Conservation (phyloP, 1,140 invertebrate genomes). For the Neotoxoptera formosana region DNA sequence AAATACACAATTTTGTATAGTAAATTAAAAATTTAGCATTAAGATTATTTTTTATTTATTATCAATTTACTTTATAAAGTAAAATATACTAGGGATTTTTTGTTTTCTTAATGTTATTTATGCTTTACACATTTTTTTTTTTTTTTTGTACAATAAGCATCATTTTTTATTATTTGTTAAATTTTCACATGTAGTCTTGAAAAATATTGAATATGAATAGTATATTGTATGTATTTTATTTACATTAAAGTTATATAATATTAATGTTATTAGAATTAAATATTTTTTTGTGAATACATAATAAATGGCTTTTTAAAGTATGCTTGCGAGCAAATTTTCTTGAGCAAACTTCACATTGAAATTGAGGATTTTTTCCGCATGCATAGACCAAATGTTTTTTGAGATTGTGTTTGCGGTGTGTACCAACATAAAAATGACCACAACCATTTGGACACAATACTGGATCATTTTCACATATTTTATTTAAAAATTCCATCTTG, state of each 20-base stretch:
- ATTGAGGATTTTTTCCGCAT: slow-evolving; percentile 69
- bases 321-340: slow-evolving; percentile 16
- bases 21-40: not conserved
- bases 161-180: too few relatives aligned
- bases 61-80: not conserved
- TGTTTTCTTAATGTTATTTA: not conserved
- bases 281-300: not conserved
- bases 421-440: slow-evolving; percentile 60
- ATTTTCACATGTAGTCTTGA: too few relatives aligned
- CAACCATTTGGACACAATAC: slow-evolving; percentile 55
- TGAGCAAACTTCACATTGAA: slow-evolving; percentile 65
- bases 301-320: slow-evolving; percentile 23
- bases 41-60: not conserved
- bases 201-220: too few relatives aligned
- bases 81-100: not conserved
- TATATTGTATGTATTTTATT: not conserved
- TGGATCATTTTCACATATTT: not conserved
- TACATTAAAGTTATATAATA: not conserved
- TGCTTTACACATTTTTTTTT: not conserved
- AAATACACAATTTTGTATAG: not conserved
- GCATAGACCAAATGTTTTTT: slow-evolving; percentile 66
- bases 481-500: not conserved
- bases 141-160: not conserved
- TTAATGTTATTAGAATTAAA: not conserved
- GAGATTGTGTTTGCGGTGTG: slow-evolving; percentile 64